Base-by-base conservation (phyloP, 2,888 invertebrate species). In the Agrochola macilenta region DNA sequence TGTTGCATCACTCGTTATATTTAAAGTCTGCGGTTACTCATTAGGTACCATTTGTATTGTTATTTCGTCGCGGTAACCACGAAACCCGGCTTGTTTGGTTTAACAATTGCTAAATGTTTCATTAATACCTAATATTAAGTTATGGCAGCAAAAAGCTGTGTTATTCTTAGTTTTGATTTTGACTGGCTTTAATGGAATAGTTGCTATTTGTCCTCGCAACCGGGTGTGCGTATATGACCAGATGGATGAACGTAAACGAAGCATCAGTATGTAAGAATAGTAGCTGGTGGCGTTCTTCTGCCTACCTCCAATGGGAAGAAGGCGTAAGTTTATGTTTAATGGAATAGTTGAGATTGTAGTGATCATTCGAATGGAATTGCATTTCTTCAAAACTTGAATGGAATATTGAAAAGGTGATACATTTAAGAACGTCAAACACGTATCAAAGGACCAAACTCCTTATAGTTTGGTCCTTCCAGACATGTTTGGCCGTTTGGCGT, bases 41-140 rank as follows among this genome's bases (percentile, higher is more conserved):
- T 81, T 77, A 69, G 71, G 66, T 84, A 70, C 8, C 73, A 70
- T 84, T 76, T 26, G 61, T 69, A 35, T 65, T 64, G 30, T 83
- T 84, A 86, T 87, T 78, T 85, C 64, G 58, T 74, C 75, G 58
- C 43, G 49, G 63, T 71, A 64, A 69, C 61, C n/a, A 70, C 63
- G 70, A 76, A 72, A 66, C 71, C 61, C 58, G 54, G 35, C 23
- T 20, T 14, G 63, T 64, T 63, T 68, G 26, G 12, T 61, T 71
- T 64, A 52, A 23, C 49, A 63, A 58, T 68, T 64, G 54, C 52
- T 72, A 52, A 78, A 82, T 64, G 60, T 63, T 74, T 69, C 0
- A 69, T 69, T 60, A 43, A 12, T 66, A 57, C 23, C 12, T 74
- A 52, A 43, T 60, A 74, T 43, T 57, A 52, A 35, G 49, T 46